phyloP scores from a whole-genome alignment of 2,113 vertebrate genomes.

The Gambusia holbrooki region DNA sequence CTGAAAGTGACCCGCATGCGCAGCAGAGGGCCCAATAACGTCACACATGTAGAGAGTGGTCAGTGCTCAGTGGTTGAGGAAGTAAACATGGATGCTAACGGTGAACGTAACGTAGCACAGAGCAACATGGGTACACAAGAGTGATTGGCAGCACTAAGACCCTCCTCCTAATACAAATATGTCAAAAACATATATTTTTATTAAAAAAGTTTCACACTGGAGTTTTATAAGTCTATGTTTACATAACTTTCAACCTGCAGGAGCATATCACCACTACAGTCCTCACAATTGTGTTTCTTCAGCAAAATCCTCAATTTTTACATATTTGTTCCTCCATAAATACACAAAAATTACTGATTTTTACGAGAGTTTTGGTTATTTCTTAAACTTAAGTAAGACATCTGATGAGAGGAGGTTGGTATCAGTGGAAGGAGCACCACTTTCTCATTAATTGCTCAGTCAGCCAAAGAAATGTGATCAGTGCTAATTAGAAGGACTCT shows the following conservation, averaged over 20 bases:
- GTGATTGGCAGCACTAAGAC: too few species aligned
- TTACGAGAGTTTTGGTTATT: slow-evolving; percentile 19
- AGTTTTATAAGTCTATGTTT: too few species aligned
- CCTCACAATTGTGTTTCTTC: not conserved
- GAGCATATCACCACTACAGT: not conserved
- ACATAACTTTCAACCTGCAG: not conserved
- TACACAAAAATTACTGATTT: not conserved
- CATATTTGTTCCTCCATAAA: not conserved
- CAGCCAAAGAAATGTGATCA: slow-evolving; percentile 81
- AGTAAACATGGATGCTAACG: too few species aligned
- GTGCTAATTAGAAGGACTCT: slow-evolving; percentile 86
- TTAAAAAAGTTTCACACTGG: too few species aligned
- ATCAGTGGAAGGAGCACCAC: slow-evolving; percentile 43
- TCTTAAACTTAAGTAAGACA: slow-evolving; percentile 64
- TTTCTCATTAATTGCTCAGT: slow-evolving; percentile 84
- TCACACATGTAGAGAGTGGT: too few species aligned
- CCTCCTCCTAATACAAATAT: not conserved
- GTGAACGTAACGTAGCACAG: too few species aligned
- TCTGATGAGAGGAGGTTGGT: slow-evolving; percentile 32
- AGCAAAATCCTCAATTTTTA: too few species aligned
- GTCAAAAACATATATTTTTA: too few species aligned
- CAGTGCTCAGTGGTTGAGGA: too few species aligned
- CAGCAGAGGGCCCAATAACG: too few species aligned
- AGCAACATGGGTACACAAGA: too few species aligned
- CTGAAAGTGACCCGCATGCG: too few species aligned